Evolutionary conservation across 2,797 vertebrate species (phyloP).

Genomic region (Glyptemys insculpta): DNA sequence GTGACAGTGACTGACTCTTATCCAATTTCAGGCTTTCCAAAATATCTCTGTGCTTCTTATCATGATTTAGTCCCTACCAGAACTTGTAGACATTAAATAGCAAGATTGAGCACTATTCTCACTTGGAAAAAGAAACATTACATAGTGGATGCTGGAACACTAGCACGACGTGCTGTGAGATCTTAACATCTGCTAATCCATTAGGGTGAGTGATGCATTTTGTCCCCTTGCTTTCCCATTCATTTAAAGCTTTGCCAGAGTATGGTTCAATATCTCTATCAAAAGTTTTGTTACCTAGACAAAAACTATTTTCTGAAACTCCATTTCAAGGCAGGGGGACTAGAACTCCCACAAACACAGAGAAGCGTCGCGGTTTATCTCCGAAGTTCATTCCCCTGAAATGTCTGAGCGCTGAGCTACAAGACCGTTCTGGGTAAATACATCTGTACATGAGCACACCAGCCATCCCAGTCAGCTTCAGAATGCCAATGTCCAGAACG

Average conservation of each 20-base stretch:
- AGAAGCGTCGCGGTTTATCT: conserved; percentile 57
- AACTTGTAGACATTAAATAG: conserved; percentile 67
- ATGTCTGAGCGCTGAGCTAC: conserved; percentile 60
- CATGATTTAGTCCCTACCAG: conserved; percentile 72
- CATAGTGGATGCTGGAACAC: conserved; percentile 46
- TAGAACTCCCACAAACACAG: conserved; percentile 43
- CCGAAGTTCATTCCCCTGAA: neutral
- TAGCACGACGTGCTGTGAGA: conserved; percentile 31
- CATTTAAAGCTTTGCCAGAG: conserved; percentile 75
- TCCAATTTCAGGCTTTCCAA: conserved; percentile 69
- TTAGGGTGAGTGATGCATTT: conserved; percentile 67
- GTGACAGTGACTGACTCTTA: conserved; percentile 67
- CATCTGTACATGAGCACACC: conserved; percentile 61
- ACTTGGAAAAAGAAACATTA: conserved; percentile 65
- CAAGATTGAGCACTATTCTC: conserved; percentile 58
- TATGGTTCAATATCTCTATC: conserved; percentile 67
- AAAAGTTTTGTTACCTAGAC: conserved; percentile 49
- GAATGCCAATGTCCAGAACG: conserved; percentile 73
- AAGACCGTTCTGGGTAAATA: conserved; percentile 71
- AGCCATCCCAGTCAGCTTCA: conserved; percentile 28
- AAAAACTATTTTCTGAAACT: conserved; percentile 66
- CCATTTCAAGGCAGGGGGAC: conserved; percentile 47
- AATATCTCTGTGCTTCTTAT: conserved; percentile 68
- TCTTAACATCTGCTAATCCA: conserved; percentile 58
- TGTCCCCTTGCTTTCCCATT: conserved; percentile 65